Evolutionary conservation across 2,797 vertebrate genomes (phyloP).

Genomic region (Anabas testudineus): DNA sequence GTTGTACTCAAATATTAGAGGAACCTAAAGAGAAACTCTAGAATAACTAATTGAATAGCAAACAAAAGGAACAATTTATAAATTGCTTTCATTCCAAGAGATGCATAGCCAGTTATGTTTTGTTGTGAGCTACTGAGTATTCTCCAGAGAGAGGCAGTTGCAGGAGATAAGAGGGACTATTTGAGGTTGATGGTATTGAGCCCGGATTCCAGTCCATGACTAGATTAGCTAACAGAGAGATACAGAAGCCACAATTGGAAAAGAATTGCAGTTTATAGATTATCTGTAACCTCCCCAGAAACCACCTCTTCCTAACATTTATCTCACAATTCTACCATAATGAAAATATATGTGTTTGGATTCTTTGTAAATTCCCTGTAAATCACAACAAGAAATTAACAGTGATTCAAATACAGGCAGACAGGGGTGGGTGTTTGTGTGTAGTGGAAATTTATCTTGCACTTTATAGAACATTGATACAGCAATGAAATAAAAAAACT

Average conservation of each 20-base stretch:
- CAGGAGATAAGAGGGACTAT: conserved; percentile 60
- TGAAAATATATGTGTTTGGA: too few species aligned
- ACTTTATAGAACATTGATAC: too few species aligned
- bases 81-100: conserved; percentile 33
- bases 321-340: too few species aligned
- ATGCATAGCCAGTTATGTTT: conserved; percentile 35
- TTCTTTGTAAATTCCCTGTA: too few species aligned
- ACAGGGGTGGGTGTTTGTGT: too few species aligned
- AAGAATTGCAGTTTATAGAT: conserved; percentile 70
- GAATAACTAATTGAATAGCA: conserved; percentile 13
- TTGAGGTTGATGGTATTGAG: conserved; percentile 66
- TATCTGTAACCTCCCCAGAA: conserved; percentile 61
- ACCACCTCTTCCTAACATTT: conserved; percentile 15
- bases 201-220: conserved; percentile 64
- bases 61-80: conserved; percentile 29
- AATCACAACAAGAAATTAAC: too few species aligned
- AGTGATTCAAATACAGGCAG: too few species aligned
- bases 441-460: too few species aligned
- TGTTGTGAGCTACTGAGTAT: conserved; percentile 31
- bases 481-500: too few species aligned
- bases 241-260: conserved; percentile 57
- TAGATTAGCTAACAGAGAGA: conserved; percentile 58
- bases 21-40: conserved; percentile 9
- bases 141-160: conserved; percentile 43
- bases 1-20: conserved; percentile 38